Conservation (phyloP, 2,888 invertebrate species). For the Dynastes grantii region DNA sequence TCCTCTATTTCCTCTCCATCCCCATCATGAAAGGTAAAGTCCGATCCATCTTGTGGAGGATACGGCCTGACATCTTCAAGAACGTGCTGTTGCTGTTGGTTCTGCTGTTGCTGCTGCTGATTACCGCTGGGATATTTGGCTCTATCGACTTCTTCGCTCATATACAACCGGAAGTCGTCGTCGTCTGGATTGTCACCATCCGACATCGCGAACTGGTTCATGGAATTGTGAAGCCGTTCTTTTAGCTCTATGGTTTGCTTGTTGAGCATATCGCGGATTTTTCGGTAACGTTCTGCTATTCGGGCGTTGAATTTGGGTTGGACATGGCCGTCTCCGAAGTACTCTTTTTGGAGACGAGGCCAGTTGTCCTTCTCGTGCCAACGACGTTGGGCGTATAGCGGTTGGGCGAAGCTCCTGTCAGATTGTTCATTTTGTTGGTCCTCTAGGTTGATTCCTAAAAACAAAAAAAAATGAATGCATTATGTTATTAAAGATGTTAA, state of each 20-base stretch:
- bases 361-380: conserved; percentile 51
- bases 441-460: conserved; percentile 59
- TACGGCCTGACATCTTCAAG: conserved; percentile 61
- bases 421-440: conserved; percentile 51
- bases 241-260: conserved; percentile 54
- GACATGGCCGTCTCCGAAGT: conserved; percentile 51
- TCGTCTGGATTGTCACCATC: conserved; percentile 52
- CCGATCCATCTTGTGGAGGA: conserved; percentile 58
- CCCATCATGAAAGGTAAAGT: conserved; percentile 61
- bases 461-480: neutral
- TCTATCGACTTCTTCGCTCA: conserved; percentile 41
- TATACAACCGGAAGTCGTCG: conserved; percentile 51
- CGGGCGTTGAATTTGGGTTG: conserved; percentile 48
- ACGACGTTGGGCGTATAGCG: conserved; percentile 54
- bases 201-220: conserved; percentile 52
- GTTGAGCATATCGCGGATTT: conserved; percentile 55
- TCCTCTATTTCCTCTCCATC: conserved; percentile 37
- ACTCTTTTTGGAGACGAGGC: conserved; percentile 50
- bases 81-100: conserved; percentile 56
- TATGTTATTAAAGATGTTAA: no score
- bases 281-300: conserved; percentile 49
- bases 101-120: conserved; percentile 46
- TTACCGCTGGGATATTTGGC: conserved; percentile 42
- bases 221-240: conserved; percentile 54
- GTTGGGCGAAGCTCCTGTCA: conserved; percentile 51